These are phyloP conservation scores for Neoscelio sp. DNA, from an alignment of 2,888 invertebrate species.

Conservation along the genomic window DNA sequence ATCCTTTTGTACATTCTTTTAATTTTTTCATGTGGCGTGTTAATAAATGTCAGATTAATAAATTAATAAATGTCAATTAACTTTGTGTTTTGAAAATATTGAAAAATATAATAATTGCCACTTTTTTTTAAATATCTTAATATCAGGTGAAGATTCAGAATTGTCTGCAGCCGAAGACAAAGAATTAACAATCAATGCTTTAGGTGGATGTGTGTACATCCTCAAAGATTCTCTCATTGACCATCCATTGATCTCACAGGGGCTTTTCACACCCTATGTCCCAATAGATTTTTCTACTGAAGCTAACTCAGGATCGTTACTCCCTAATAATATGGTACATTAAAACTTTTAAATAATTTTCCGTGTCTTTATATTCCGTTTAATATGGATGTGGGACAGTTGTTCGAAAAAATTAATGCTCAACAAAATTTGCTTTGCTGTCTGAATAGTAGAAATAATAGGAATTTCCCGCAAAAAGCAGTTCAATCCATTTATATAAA, in stretches of 20 bases:
- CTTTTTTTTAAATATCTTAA: slow-evolving; percentile 1
- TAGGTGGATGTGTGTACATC: slow-evolving; percentile 94
- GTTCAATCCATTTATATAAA: no score
- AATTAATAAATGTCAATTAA: no score
- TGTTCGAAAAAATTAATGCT: no score
- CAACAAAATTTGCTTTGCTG: no score
- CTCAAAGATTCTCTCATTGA: slow-evolving; percentile 93
- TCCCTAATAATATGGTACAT: slow-evolving; percentile 83
- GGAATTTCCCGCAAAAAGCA: no score
- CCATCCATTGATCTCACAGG: slow-evolving; percentile 91
- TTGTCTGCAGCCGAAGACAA: slow-evolving; percentile 86
- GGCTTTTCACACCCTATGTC: slow-evolving; percentile 88
- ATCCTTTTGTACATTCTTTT: not conserved
- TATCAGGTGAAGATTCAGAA: slow-evolving; percentile 86
- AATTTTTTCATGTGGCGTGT: not conserved
- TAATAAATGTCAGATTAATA: no score
- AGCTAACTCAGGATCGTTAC: slow-evolving; percentile 60
- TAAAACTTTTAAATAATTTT: slow-evolving; percentile 10
- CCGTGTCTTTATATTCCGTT: no score
- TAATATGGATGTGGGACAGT: no score
- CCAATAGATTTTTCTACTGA: slow-evolving; percentile 82
- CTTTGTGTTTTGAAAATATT: no score
- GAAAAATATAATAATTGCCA: no score
- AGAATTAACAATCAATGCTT: slow-evolving; percentile 90
- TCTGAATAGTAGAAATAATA: no score